Evolutionary conservation across 2,888 invertebrate species (phyloP).

Genomic region (Strigamia maritima): DNA sequence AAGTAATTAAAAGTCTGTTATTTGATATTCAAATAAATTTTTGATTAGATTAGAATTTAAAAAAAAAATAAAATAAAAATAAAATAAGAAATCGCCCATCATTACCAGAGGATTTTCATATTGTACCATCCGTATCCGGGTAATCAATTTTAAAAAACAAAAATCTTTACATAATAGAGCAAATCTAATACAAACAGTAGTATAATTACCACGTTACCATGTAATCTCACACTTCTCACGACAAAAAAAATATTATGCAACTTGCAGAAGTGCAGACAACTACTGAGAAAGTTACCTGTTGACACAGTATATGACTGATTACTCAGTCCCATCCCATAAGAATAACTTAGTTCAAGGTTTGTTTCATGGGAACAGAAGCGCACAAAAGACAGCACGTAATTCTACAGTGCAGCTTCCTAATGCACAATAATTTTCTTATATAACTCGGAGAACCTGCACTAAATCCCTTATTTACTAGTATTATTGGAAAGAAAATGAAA

Average conservation of each 20-base stretch:
- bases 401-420: background rate
- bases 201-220: background rate
- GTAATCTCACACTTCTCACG: background rate
- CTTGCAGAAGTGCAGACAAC: background rate
- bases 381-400: background rate
- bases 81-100: too few relatives aligned
- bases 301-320: background rate
- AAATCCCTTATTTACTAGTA: background rate
- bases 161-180: background rate
- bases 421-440: background rate
- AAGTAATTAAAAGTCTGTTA: background rate
- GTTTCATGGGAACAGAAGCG: background rate
- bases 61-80: background rate
- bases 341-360: slow-evolving; percentile 11
- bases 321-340: background rate
- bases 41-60: background rate
- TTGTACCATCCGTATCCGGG: background rate
- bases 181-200: background rate
- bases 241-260: background rate
- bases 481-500: too few relatives aligned
- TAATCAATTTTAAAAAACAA: background rate
- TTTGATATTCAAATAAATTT: background rate
- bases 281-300: slow-evolving; percentile 17
- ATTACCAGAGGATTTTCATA: background rate
- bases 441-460: background rate